phyloP scores from a whole-genome alignment of 2,797 vertebrate species.

The Potorous gilbertii region DNA sequence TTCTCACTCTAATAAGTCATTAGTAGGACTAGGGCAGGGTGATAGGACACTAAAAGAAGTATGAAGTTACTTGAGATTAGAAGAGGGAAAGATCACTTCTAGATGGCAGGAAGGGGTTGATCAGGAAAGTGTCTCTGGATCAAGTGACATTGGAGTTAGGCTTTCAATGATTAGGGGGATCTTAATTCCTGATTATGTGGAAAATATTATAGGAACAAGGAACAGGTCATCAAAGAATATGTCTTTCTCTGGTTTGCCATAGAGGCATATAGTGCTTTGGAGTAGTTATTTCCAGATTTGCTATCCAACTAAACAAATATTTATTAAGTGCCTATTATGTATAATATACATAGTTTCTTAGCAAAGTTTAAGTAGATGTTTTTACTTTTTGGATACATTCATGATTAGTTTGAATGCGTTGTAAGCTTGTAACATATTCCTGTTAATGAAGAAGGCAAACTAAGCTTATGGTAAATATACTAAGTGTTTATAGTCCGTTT shows the following conservation, averaged over 20 bases:
- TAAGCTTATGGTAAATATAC: constrained; percentile 88
- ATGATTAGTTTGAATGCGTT: constrained; percentile 83
- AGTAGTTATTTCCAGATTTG: background rate
- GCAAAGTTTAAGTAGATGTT: constrained; percentile 73
- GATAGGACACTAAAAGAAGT: background rate
- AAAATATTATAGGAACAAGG: background rate
- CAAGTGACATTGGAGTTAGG: background rate
- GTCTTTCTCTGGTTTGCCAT: background rate
- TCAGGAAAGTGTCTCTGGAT: background rate
- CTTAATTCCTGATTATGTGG: background rate
- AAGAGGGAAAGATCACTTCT: background rate
- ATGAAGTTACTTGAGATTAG: background rate
- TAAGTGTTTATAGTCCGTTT: constrained; percentile 91
- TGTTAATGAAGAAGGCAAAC: constrained; percentile 86
- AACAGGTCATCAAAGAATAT: background rate
- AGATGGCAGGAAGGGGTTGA: background rate
- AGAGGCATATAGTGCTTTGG: background rate
- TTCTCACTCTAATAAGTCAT: background rate
- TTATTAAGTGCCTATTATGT: background rate
- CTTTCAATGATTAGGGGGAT: background rate
- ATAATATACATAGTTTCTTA: background rate
- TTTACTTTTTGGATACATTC: constrained; percentile 68
- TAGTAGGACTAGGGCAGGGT: background rate
- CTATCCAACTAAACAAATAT: background rate
- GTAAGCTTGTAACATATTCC: constrained; percentile 84